Percentiles rank a stretch among this genome's conserved stretches.
Conservation (phyloP, 2,888 invertebrate genomes). For the Pyrocoelia pectoralis region DNA sequence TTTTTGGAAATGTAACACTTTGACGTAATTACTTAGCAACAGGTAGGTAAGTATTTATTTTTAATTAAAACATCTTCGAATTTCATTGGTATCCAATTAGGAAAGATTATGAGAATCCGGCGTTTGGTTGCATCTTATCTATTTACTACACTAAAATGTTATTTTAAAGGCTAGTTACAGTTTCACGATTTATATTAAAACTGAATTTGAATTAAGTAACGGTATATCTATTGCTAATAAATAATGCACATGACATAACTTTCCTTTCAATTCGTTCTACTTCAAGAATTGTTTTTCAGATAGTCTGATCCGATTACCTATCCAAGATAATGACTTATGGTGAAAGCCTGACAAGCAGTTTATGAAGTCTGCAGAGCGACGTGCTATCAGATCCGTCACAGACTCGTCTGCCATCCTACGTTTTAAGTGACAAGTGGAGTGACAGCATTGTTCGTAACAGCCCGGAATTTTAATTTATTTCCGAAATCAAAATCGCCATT, state of each 20-base stretch:
- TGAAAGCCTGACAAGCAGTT: slow-evolving; percentile 39
- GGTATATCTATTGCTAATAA: slow-evolving; percentile 1
- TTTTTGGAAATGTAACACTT: no score
- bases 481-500: slow-evolving; percentile 43
- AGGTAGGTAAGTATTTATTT: no score
- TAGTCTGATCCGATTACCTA: slow-evolving; percentile 33
- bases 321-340: slow-evolving; percentile 36
- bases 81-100: no score
- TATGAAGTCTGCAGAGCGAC: slow-evolving; percentile 40
- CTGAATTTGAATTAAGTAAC: background rate
- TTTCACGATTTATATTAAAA: background rate
- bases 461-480: slow-evolving; percentile 58
- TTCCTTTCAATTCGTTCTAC: slow-evolving; percentile 20
- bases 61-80: no score
- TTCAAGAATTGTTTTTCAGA: slow-evolving; percentile 26
- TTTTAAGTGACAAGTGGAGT: slow-evolving; percentile 58
- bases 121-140: no score
- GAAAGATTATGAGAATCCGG: no score
- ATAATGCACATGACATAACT: slow-evolving; percentile 11
- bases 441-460: slow-evolving; percentile 58
- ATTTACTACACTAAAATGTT: no score
- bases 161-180: background rate
- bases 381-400: slow-evolving; percentile 49
- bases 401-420: slow-evolving; percentile 56
- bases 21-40: no score